Base-by-base conservation (phyloP, 2,888 invertebrate species). In the Argyresthia goedartella region DNA sequence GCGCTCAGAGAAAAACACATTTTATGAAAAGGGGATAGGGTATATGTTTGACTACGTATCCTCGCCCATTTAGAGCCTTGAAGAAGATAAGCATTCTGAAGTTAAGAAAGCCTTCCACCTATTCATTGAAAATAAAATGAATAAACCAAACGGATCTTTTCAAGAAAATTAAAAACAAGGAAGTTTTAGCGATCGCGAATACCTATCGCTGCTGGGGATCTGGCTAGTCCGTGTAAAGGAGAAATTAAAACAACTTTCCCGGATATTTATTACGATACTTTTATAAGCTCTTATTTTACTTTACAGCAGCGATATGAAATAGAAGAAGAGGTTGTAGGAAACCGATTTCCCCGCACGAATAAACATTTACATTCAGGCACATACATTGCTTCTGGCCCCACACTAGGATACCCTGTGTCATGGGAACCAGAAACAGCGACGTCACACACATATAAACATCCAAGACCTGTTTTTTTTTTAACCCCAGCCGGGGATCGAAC, bases 141-240 rank as follows among this genome's bases (percentile, higher is more conserved):
- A 71, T 69, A 77, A 78, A 81, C 76, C 68, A 76, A 85, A 73
- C 74, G 73, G 69, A 80, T 81, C 81, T 85, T 81, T 81, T 84
- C 80, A 85, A 85, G 81, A 84, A 86, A 86, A 85, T 85, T 84
- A 82, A 86, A 85, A 82, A 84, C 78, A 80, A 72, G 81, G 77
- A 85, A 85, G 81, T 82, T 82, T 74, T 73, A 68, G 76, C 79
- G 77, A 84, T 84, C 75, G 81, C 73, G 79, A 25, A 6, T 25
- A 25, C 25, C 25, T 25, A 25, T 25, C 25, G 25, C 25, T 25
- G 76, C 77, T 68, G 73, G 73, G 77, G 81, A 84, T 84, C 81
- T 81, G 70, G 74, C 81, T 80, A 70, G 75, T 78, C 69, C 82
- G 79, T 82, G 77, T 79, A 81, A 81, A 80, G 76, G 80, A 81